Base-by-base conservation (phyloP, 2,888 invertebrate species). In the Neoascia interrupta region DNA sequence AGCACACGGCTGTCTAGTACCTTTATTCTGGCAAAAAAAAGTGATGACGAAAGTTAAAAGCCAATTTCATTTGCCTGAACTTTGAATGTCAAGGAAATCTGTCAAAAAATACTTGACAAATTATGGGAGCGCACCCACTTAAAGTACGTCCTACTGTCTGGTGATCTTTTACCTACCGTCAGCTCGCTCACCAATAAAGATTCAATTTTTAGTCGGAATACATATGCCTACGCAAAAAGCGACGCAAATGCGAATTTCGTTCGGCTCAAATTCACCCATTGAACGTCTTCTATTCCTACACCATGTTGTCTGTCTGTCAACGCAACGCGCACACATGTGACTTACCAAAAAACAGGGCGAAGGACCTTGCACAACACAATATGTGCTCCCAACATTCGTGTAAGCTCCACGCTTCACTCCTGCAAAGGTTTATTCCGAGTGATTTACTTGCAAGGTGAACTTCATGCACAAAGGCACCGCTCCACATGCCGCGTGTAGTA, bases 401-500 rank as follows among this genome's bases (percentile, higher is more conserved):
- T n/a, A n/a, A n/a, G n/a, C n/a, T n/a, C n/a, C n/a, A n/a, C n/a
- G n/a, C n/a, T n/a, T n/a, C n/a, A n/a, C n/a, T n/a, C n/a, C n/a
- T n/a, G 53, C 15, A 4, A 4, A 16, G 21, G 1, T 43, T 64
- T 36, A 43, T 45, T 54, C 45, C 45, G 31, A 39, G 47, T 70
- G 54, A 54, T 53, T 70, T 47, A 39, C 53, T 23, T 37, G 39
- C 43, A 61, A 61, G 51, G 19, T 31, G 70, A 53, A 36, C 28
- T 53, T 53, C 31, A 45, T 53, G 43, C 21, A 37, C 36, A 53
- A 53, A 47, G 19, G 11, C 11, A 26, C 28, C 43, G 23, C 6
- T 21, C 23, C 19, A 23, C 18, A 11, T 4, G 16, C 19, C 13
- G 54, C 13, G 34, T 49, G 13, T 49, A 13, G 47, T 61, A 41